Percentiles rank a stretch among this genome's conserved stretches.
Conservation (phyloP, 2,888 invertebrate species). For the Oegoconia quadripuncta region DNA sequence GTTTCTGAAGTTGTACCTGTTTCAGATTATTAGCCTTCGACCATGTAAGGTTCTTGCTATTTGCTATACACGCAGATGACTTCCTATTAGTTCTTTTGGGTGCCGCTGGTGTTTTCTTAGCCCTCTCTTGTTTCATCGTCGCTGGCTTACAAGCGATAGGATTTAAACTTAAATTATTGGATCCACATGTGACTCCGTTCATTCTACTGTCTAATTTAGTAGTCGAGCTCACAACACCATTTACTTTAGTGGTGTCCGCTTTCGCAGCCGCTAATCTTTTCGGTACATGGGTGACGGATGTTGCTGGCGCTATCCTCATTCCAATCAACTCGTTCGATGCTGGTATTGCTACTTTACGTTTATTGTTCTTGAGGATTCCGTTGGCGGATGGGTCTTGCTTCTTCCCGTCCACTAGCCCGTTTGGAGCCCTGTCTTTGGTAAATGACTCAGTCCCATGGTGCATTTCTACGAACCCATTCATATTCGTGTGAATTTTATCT, state of each 20-base stretch:
- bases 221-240: conserved; percentile 64
- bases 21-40: conserved; percentile 71
- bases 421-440: conserved; percentile 35
- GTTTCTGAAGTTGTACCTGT: conserved; percentile 65
- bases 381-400: conserved; percentile 67
- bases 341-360: conserved; percentile 55
- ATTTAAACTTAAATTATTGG: conserved; percentile 64
- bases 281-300: conserved; percentile 39
- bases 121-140: conserved; percentile 48
- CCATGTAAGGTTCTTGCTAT: conserved; percentile 71
- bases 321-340: conserved; percentile 41
- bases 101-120: conserved; percentile 42
- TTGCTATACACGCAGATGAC: conserved; percentile 70
- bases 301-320: conserved; percentile 47
- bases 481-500: conserved; percentile 44
- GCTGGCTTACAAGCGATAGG: conserved; percentile 44
- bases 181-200: conserved; percentile 71
- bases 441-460: conserved; percentile 46
- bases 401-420: conserved; percentile 52
- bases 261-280: conserved; percentile 45
- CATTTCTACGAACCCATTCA: conserved; percentile 64
- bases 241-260: conserved; percentile 46
- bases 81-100: conserved; percentile 64
- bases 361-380: conserved; percentile 35
- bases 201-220: conserved; percentile 69